These are phyloP conservation scores for Brenthis daphne DNA, from an alignment of 2,888 invertebrate species.

Conservation along the genomic window DNA sequence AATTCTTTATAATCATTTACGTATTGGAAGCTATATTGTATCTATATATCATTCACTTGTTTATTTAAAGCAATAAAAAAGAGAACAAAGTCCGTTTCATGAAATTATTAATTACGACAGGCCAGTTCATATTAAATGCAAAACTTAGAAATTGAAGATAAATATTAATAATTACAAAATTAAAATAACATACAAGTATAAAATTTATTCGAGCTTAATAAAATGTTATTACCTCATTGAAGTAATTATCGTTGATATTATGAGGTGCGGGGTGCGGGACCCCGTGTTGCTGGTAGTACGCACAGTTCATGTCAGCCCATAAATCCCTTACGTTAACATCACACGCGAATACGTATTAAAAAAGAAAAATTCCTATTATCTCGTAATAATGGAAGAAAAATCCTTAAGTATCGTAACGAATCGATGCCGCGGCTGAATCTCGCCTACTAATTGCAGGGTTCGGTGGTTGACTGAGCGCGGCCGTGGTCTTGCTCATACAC, in stretches of 20 bases:
- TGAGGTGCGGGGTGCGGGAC: constrained; percentile 69
- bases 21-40: too few species aligned
- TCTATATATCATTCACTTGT: too few species aligned
- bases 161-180: too few species aligned
- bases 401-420: constrained; percentile 78
- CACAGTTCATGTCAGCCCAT: constrained; percentile 77
- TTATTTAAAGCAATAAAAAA: too few species aligned
- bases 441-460: constrained; percentile 81
- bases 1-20: too few species aligned
- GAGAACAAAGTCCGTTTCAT: too few species aligned
- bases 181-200: too few species aligned
- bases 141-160: too few species aligned
- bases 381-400: constrained; percentile 58
- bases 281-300: constrained; percentile 77
- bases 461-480: constrained; percentile 57
- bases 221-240: constrained; percentile 70
- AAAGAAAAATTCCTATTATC: constrained; percentile 73
- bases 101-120: too few species aligned
- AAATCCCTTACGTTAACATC: constrained; percentile 56
- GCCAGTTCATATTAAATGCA: too few species aligned
- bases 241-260: constrained; percentile 72
- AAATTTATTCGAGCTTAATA: neutral
- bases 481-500: constrained; percentile 57
- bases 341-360: constrained; percentile 60
- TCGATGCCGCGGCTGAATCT: constrained; percentile 81